Evolutionary conservation across 1,140 invertebrate species (phyloP).

Genomic region (Megalonaias nervosa): DNA sequence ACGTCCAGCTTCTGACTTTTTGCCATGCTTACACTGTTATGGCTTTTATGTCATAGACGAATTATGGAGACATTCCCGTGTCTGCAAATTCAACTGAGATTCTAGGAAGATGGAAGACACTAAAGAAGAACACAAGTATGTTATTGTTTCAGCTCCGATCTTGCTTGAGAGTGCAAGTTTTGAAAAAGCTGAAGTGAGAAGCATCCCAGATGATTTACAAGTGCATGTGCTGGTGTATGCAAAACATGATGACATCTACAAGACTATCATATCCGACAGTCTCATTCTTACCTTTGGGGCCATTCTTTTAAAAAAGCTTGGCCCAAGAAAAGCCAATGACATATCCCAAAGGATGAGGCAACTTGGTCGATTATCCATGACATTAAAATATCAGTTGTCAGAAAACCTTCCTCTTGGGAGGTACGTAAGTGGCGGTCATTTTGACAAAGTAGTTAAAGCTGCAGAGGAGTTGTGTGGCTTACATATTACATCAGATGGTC

Average conservation of each 20-base stretch:
- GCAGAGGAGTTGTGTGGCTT: conserved; percentile 8
- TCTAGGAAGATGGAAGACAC: no score
- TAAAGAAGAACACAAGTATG: no score
- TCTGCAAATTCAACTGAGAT: no score
- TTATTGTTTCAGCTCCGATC: no score
- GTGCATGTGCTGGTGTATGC: no score
- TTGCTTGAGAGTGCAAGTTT: no score
- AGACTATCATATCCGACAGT: background rate
- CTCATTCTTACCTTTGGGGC: conserved; percentile 3
- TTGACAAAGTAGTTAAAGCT: background rate
- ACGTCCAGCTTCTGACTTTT: no score
- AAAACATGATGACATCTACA: background rate
- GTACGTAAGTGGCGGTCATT: background rate
- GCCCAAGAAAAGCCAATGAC: background rate
- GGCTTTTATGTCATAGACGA: no score
- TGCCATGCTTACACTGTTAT: no score
- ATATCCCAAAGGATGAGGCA: conserved; percentile 9
- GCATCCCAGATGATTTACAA: no score
- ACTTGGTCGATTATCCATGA: background rate
- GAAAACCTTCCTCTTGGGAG: background rate
- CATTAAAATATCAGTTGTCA: background rate
- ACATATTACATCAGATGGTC: background rate
- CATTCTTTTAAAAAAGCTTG: conserved; percentile 4
- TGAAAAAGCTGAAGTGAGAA: no score
- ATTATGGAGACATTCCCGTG: no score